phyloP scores from a whole-genome alignment of 30 jellyfish, hydroid and myxozoan species.

The Clytia hemisphaerica region DNA sequence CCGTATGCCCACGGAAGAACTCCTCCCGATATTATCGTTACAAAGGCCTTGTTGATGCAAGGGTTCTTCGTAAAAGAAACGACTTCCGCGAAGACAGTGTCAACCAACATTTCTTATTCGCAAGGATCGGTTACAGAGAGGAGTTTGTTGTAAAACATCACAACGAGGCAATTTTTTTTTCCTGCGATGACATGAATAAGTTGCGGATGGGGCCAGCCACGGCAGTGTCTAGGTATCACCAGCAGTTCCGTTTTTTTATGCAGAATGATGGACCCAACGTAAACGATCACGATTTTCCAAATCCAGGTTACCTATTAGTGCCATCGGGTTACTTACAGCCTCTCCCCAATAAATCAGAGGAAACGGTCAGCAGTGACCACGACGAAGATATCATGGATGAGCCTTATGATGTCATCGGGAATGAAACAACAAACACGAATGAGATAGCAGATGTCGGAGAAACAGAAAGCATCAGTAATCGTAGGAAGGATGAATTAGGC shows the following conservation, averaged over 20 bases:
- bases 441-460: no score
- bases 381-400: no score
- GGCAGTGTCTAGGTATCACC: slow-evolving; percentile 39
- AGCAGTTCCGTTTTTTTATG: slow-evolving; percentile 26
- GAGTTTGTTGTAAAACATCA: slow-evolving; percentile 3
- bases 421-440: no score
- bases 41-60: slow-evolving; percentile 18
- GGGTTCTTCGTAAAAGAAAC: slow-evolving; percentile 17
- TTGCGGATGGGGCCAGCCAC: slow-evolving; percentile 41
- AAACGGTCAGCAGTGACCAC: no score
- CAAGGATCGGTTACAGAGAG: slow-evolving; percentile 18
- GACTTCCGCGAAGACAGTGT: slow-evolving; percentile 26
- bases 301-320: slow-evolving; percentile 35
- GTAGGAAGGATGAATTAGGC: no score
- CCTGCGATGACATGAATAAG: slow-evolving; percentile 33
- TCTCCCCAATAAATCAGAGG: no score
- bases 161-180: slow-evolving; percentile 6
- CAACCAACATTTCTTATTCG: slow-evolving; percentile 32
- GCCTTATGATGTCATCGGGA: no score
- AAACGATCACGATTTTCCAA: slow-evolving; percentile 38
- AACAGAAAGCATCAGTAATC: no score
- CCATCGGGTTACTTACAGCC: slow-evolving; percentile 42
- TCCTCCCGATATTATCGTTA: neutral
- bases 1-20: slow-evolving; percentile 9
- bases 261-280: slow-evolving; percentile 15